These are phyloP conservation scores for Leuciscus idus DNA, from an alignment of 2,113 vertebrate genomes.

Conservation along the genomic window DNA sequence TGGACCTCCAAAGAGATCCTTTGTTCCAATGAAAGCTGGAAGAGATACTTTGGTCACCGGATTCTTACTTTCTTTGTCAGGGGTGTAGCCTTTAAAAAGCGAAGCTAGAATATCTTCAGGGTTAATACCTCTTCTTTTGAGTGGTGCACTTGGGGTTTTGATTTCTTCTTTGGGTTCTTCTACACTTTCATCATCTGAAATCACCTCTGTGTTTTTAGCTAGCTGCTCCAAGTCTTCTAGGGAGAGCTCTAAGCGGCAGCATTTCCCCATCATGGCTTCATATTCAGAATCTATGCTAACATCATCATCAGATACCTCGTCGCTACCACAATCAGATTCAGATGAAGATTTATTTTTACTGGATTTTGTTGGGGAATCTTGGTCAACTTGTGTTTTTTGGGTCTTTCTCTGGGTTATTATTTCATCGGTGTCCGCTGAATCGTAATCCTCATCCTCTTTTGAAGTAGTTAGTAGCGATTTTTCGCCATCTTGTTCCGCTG, in stretches of 20 bases:
- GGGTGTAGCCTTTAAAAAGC: slow-evolving; percentile 76
- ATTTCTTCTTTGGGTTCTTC: slow-evolving; percentile 24
- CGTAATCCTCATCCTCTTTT: slow-evolving; percentile 72
- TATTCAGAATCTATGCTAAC: slow-evolving; percentile 78
- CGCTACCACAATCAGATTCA: background rate
- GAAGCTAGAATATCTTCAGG: slow-evolving; percentile 86
- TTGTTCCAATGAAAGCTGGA: slow-evolving; percentile 83
- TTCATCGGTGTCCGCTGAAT: slow-evolving; percentile 90
- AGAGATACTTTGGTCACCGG: slow-evolving; percentile 61
- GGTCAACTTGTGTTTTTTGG: background rate
- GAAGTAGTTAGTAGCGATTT: background rate
- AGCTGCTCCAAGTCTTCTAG: slow-evolving; percentile 83
- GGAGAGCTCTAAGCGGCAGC: slow-evolving; percentile 77
- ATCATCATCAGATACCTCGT: slow-evolving; percentile 27
- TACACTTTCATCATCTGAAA: slow-evolving; percentile 31
- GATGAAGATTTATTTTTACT: background rate
- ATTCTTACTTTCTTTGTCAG: slow-evolving; percentile 63
- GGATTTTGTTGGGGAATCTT: background rate
- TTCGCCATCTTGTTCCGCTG: slow-evolving; percentile 47
- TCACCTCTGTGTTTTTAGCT: slow-evolving; percentile 58
- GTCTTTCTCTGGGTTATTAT: slow-evolving; percentile 79
- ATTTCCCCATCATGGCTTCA: slow-evolving; percentile 83
- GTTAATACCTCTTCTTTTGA: slow-evolving; percentile 66
- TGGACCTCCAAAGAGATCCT: slow-evolving; percentile 62
- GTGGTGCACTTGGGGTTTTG: background rate